Percentiles rank a stretch among this genome's conserved stretches.
These are phyloP conservation scores for Lepidothrix coronata DNA, from an alignment of 2,113 vertebrate genomes.

Conservation along the genomic window DNA sequence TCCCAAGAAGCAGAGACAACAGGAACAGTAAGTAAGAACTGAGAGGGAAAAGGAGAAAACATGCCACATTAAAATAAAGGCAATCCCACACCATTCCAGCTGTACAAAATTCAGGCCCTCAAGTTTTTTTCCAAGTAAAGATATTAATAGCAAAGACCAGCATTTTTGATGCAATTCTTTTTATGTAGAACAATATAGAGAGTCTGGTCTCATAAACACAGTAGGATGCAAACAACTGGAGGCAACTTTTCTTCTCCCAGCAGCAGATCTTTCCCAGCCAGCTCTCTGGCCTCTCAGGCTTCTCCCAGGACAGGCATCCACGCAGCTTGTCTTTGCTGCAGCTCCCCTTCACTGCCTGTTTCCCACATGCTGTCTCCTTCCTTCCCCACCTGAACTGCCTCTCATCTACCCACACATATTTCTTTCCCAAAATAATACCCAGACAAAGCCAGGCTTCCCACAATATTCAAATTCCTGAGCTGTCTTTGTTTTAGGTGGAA, in stretches of 20 bases:
- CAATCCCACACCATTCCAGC: neutral
- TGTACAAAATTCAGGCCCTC: neutral
- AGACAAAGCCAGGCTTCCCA: conserved; percentile 26
- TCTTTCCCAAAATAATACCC: conserved; percentile 24
- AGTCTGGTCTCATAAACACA: conserved; percentile 20
- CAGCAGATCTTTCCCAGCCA: conserved; percentile 3
- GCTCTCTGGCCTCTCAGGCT: neutral
- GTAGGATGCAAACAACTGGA: conserved; percentile 1
- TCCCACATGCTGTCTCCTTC: neutral
- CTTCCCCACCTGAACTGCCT: conserved; percentile 29
- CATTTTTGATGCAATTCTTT: conserved; percentile 26
- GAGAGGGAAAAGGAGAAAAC: neutral
- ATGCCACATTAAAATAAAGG: neutral
- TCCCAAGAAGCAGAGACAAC: neutral
- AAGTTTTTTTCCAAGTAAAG: neutral
- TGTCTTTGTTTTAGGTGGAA: conserved; percentile 28
- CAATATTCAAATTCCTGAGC: conserved; percentile 10
- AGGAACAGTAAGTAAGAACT: neutral
- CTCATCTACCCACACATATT: neutral
- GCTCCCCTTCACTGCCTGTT: neutral
- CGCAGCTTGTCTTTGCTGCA: neutral
- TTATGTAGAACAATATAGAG: conserved; percentile 28
- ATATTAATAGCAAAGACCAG: conserved; percentile 36
- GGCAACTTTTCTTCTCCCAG: conserved; percentile 7
- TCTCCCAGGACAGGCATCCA: neutral